These are phyloP conservation scores for Phyllostomus hastatus DNA, from an alignment of 2,113 vertebrate species.

Conservation along the genomic window DNA sequence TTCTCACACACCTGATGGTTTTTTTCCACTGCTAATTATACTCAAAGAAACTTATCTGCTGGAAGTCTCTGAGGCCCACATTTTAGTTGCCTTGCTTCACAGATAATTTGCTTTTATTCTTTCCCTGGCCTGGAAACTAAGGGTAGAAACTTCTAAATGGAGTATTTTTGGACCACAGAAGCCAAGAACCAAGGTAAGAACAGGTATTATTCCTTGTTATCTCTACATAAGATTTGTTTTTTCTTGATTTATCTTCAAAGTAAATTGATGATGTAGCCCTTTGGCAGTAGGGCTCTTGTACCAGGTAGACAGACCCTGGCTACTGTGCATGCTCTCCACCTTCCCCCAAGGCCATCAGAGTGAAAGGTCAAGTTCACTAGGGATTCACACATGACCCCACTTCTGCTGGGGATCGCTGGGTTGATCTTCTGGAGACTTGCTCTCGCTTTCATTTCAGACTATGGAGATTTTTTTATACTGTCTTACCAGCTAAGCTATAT, in stretches of 20 bases:
- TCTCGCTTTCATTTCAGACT: not conserved
- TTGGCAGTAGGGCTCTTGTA: rapidly evolving
- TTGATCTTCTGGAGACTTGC: not conserved
- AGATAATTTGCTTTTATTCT: not conserved
- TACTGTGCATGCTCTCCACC: rapidly evolving
- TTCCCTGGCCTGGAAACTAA: not conserved
- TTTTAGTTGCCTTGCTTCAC: not conserved
- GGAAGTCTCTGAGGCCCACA: not conserved
- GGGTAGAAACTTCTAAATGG: not conserved
- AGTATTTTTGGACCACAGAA: not conserved
- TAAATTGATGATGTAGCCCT: not conserved
- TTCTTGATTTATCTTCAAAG: not conserved
- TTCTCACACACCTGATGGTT: not conserved
- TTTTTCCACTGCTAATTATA: not conserved
- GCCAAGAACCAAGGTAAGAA: not conserved
- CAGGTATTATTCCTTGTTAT: not conserved
- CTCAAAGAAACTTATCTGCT: not conserved
- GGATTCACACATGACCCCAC: not conserved
- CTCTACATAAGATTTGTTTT: not conserved
- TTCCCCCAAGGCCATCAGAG: not conserved
- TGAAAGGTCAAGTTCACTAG: not conserved
- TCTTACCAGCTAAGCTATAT: not conserved
- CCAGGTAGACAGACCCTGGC: not conserved
- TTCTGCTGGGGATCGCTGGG: not conserved
- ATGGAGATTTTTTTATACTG: not conserved